These are phyloP conservation scores for Galeruca laticollis DNA, from an alignment of 2,888 invertebrate genomes.

Conservation along the genomic window DNA sequence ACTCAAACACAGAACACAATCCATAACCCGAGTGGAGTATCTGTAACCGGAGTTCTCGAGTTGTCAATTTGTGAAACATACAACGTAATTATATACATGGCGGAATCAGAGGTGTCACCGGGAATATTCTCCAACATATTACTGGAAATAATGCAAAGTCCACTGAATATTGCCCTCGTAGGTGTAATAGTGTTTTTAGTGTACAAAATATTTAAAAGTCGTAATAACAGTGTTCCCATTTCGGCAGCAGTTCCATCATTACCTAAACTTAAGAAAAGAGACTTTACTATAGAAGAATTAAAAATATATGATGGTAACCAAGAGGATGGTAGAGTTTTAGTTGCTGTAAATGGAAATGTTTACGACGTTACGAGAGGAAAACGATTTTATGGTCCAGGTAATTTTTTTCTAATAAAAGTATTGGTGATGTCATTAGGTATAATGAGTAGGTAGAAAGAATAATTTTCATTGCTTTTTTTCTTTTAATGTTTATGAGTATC, in stretches of 20 bases:
- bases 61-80: constrained; percentile 18
- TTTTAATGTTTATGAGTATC: not conserved
- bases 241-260: constrained; percentile 71
- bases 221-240: constrained; percentile 62
- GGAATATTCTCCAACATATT: constrained; percentile 67
- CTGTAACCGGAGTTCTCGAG: too few relatives aligned
- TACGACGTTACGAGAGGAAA: constrained; percentile 94
- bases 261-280: constrained; percentile 87
- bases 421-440: constrained; percentile 37
- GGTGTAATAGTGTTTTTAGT: constrained; percentile 77
- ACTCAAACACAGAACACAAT: too few relatives aligned
- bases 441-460: not conserved
- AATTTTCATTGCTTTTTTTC: not conserved
- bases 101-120: constrained; percentile 58
- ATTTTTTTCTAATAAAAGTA: constrained; percentile 37
- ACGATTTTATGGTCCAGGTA: constrained; percentile 95
- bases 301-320: constrained; percentile 88
- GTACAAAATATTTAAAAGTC: constrained; percentile 79
- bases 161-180: constrained; percentile 78
- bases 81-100: constrained; percentile 56
- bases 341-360: constrained; percentile 94
- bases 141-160: constrained; percentile 76
- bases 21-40: too few relatives aligned
- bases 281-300: constrained; percentile 91
- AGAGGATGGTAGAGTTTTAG: constrained; percentile 87